A percentile compares a stretch with the other conserved stretches of the same genome.
These are phyloP conservation scores for Lasioglossum baleicum DNA, from an alignment of 1,140 invertebrate species.

Conservation along the genomic window DNA sequence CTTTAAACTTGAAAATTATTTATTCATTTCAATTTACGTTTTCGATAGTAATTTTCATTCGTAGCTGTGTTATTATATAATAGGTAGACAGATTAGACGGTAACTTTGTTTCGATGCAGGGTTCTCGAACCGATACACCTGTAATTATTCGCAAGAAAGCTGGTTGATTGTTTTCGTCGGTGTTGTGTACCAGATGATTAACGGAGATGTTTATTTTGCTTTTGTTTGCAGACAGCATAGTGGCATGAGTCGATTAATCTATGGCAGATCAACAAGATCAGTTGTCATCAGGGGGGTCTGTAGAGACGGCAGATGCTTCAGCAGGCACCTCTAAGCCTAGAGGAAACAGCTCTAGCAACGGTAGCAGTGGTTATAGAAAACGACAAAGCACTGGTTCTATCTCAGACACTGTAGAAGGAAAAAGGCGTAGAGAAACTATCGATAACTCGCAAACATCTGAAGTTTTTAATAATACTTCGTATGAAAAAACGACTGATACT, in stretches of 20 bases:
- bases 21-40: background rate
- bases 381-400: conserved; percentile 74
- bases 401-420: conserved; percentile 72
- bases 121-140: background rate
- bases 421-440: conserved; percentile 74
- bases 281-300: conserved; percentile 80
- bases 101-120: background rate
- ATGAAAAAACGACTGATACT: conserved; percentile 66
- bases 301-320: conserved; percentile 80
- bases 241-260: conserved; percentile 81
- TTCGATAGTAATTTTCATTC: background rate
- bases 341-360: conserved; percentile 73
- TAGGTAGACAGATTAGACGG: background rate
- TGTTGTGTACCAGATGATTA: background rate
- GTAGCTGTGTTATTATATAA: conserved; percentile 23
- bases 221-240: conserved; percentile 78
- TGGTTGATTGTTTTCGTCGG: background rate
- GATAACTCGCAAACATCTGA: conserved; percentile 66
- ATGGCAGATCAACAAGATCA: conserved; percentile 82
- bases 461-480: conserved; percentile 60
- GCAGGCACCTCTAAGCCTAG: conserved; percentile 78
- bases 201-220: conserved; percentile 24
- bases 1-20: background rate
- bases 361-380: conserved; percentile 74
- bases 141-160: background rate